These are phyloP conservation scores for Tipula unca DNA, from an alignment of 2,888 invertebrate genomes.

Conservation along the genomic window DNA sequence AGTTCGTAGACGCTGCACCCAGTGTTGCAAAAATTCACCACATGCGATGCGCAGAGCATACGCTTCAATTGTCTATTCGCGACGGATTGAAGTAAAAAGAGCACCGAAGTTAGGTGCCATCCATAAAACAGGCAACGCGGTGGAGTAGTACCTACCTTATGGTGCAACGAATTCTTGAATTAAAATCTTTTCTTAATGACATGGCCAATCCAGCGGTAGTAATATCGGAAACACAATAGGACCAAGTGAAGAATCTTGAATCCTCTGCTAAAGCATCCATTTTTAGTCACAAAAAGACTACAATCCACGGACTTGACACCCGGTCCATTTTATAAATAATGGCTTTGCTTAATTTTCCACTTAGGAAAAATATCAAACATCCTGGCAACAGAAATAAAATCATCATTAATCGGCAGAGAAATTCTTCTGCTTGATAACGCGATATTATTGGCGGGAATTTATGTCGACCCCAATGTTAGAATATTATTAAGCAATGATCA, in stretches of 20 bases:
- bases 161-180: slow-evolving; percentile 9
- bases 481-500: background rate
- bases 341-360: background rate
- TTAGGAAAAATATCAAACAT: background rate
- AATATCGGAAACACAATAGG: background rate
- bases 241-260: background rate
- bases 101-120: background rate
- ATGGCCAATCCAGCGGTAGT: too few species aligned
- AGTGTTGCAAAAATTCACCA: background rate
- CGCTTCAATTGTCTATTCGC: background rate
- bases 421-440: too few species aligned
- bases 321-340: background rate
- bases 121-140: background rate
- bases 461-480: background rate
- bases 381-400: background rate
- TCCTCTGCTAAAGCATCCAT: background rate
- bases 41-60: slow-evolving; percentile 14
- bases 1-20: background rate
- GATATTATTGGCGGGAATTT: too few species aligned
- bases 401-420: background rate
- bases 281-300: background rate
- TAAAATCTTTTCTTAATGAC: background rate
- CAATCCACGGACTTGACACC: background rate
- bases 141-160: slow-evolving; percentile 16
- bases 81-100: slow-evolving; percentile 1